These are phyloP conservation scores for Drosophila willistoni DNA, from an alignment of 1,140 invertebrate species.

Conservation along the genomic window DNA sequence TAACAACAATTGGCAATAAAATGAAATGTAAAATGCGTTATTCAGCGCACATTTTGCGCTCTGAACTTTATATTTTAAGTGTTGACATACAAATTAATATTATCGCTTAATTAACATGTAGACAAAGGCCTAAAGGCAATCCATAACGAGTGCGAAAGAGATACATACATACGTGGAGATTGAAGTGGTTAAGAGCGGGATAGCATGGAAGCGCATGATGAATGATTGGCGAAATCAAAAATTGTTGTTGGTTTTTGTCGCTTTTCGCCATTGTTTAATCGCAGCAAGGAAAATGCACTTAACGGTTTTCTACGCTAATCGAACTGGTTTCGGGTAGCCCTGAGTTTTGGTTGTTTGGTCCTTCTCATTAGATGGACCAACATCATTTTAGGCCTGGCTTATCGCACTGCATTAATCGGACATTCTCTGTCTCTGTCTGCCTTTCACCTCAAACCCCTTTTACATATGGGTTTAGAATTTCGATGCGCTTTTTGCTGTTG, in stretches of 20 bases:
- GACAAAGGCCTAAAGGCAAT: slow-evolving; percentile 37
- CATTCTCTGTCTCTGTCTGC: slow-evolving; percentile 7
- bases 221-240: slow-evolving; percentile 26
- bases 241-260: slow-evolving; percentile 22
- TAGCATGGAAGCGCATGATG: slow-evolving; percentile 28
- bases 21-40: slow-evolving; percentile 71
- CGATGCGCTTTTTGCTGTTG: slow-evolving; percentile 68
- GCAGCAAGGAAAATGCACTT: slow-evolving; percentile 10
- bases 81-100: slow-evolving; percentile 82
- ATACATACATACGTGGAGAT: not conserved
- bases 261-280: slow-evolving; percentile 18
- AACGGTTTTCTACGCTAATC: not conserved
- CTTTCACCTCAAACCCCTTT: slow-evolving; percentile 29
- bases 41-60: slow-evolving; percentile 73
- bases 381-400: slow-evolving; percentile 32
- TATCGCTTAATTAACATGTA: slow-evolving; percentile 79
- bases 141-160: slow-evolving; percentile 16
- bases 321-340: not conserved
- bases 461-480: slow-evolving; percentile 75
- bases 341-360: slow-evolving; percentile 6
- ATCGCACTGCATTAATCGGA: slow-evolving; percentile 70
- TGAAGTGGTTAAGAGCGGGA: slow-evolving; percentile 1
- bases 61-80: slow-evolving; percentile 69
- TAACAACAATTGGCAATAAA: slow-evolving; percentile 65
- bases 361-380: slow-evolving; percentile 39